phyloP scores from a whole-genome alignment of 2,888 invertebrate species.

The Mythimna lalbum region DNA sequence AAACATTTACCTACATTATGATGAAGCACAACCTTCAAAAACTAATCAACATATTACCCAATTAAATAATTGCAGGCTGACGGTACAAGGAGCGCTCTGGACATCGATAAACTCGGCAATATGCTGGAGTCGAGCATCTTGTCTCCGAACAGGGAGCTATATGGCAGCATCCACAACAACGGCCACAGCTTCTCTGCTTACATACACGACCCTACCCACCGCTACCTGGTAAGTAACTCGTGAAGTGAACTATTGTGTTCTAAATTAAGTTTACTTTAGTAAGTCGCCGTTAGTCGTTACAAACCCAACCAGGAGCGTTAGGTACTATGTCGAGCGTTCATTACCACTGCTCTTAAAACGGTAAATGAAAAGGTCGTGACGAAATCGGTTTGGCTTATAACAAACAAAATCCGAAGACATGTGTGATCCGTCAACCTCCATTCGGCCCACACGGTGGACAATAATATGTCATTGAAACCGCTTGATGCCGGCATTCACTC shows the following conservation, averaged over 20 bases:
- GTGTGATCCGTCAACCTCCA: too few species aligned
- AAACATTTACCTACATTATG: not conserved
- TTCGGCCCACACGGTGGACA: too few species aligned
- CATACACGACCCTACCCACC: conserved; percentile 93
- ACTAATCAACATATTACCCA: not conserved
- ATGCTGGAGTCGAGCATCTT: conserved; percentile 93
- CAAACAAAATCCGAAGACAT: too few species aligned
- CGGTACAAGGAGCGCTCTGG: conserved; percentile 87
- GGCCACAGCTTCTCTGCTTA: conserved; percentile 94
- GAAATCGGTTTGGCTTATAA: too few species aligned
- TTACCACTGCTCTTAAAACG: too few species aligned
- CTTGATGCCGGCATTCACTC: too few species aligned
- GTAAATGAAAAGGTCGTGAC: too few species aligned
- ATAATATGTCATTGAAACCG: too few species aligned
- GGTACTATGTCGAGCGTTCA: too few species aligned
- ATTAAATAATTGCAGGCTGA: conserved; percentile 77
- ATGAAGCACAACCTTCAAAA: not conserved
- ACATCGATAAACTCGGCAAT: conserved; percentile 93
- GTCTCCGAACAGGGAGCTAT: conserved; percentile 92
- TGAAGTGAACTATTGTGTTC: not conserved
- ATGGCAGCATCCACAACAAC: conserved; percentile 94
- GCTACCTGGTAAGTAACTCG: conserved; percentile 91
- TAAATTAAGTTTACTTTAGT: too few species aligned
- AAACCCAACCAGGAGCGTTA: too few species aligned
- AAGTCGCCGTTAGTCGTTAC: too few species aligned